Evolutionary conservation across 2,113 vertebrate genomes (phyloP), one percentile per base, ranked within the genome.

Genomic region (Dicrurus megarhynchus): DNA sequence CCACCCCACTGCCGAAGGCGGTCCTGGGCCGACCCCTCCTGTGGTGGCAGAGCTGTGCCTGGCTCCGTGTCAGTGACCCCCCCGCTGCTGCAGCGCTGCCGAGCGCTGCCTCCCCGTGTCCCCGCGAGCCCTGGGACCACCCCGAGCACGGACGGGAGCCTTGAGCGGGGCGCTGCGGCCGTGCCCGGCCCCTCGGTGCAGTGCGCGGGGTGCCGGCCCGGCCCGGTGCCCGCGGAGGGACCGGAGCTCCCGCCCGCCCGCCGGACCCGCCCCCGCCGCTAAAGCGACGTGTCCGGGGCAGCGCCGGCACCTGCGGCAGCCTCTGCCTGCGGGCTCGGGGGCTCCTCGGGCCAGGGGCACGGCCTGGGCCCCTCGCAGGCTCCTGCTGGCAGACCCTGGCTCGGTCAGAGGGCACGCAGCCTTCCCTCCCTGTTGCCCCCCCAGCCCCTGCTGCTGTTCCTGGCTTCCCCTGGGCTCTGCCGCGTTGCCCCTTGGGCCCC

Each of bases 251-350:
- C 60, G 61, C 56, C 69, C 59, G 71, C 56, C 80, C 27, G 30
- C 44, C 23, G 64, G 87, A 37, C 65, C 95, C 86, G 84, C 96
- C 81, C 82, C 85, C 71, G 70, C 92, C 50, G 86, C 97, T 98
- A 98, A 97, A 96, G 97, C 97, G 52, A 98, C 98, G 98, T 98
- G 98, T 98, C 97, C 44, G 93, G 95, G 61, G 14, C 70, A 70
- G 95, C 90, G 83, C 84, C 33, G 69, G 46, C 67, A 15, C 30
- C 80, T 21, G 85, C 61, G 26, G 35, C 78, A 9, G 39, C 44
- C 50, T 47, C 55, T 15, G 39, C 32, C 46, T 11, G 68, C 52
- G 68, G 60, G 44, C 44, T 71, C 12, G 30, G 2, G 44, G 57
- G 59, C 67, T 81, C 16, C 26, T 49, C 15, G 4, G 6, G 42